Conservation (phyloP, 2,888 invertebrate genomes). For the Thera obeliscata region DNA sequence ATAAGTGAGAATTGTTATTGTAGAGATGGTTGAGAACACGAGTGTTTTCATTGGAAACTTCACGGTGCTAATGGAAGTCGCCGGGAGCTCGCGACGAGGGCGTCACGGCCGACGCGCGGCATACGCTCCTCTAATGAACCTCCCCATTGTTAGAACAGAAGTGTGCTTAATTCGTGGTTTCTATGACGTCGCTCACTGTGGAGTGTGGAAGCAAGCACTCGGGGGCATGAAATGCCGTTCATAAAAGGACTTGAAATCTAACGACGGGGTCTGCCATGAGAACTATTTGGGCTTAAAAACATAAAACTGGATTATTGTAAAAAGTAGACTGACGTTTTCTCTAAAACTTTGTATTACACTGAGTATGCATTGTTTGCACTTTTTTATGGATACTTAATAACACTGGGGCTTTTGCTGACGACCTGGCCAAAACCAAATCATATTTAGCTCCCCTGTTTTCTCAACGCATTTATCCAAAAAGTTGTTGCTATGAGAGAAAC, state of each 20-base stretch:
- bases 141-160: conserved; percentile 75
- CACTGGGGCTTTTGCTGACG: too few species aligned
- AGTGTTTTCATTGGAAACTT: conserved; percentile 78
- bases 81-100: conserved; percentile 55
- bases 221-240: conserved; percentile 62
- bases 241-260: conserved; percentile 56
- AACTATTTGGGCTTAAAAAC: neutral
- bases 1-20: conserved; percentile 76
- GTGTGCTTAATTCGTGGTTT: conserved; percentile 73
- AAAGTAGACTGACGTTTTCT: too few species aligned
- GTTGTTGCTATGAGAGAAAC: too few species aligned
- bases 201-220: conserved; percentile 49
- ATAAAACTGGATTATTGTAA: neutral
- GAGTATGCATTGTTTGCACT: too few species aligned
- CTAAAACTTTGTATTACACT: too few species aligned
- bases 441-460: too few species aligned
- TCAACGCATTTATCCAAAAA: too few species aligned
- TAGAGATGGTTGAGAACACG: conserved; percentile 67
- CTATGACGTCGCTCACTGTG: conserved; percentile 55
- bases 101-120: conserved; percentile 77
- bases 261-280: conserved; percentile 23
- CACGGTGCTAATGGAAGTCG: conserved; percentile 69
- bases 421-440: too few species aligned
- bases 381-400: too few species aligned
- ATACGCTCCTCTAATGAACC: conserved; percentile 79